phyloP scores from a whole-genome alignment of 2,113 vertebrate species.

The Salvelinus alpinus region DNA sequence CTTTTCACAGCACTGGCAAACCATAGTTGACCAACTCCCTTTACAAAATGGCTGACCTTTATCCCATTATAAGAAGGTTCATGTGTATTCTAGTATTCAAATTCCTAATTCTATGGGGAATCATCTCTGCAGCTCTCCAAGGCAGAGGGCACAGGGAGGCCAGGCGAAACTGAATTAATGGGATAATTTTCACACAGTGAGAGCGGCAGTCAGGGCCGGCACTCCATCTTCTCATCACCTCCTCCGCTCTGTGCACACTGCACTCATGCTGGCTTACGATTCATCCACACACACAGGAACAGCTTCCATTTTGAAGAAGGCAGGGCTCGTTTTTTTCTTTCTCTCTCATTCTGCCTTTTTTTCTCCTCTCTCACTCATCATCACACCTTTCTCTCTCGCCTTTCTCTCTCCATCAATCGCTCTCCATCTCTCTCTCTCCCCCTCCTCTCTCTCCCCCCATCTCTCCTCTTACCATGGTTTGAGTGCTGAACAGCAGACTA shows the following conservation, averaged over 20 bases:
- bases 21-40: too few species aligned
- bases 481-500: slow-evolving; percentile 6
- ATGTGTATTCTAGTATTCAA: not conserved
- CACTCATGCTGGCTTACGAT: slow-evolving; percentile 27
- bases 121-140: slow-evolving; percentile 23
- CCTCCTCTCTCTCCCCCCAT: too few species aligned
- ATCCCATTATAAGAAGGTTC: too few species aligned
- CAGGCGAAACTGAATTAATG: slow-evolving; percentile 55
- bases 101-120: slow-evolving; percentile 10
- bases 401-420: not conserved
- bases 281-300: slow-evolving; percentile 20
- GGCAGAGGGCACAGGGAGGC: slow-evolving; percentile 36
- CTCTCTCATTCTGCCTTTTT: not conserved
- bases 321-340: not conserved
- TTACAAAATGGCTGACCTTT: too few species aligned
- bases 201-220: slow-evolving; percentile 34
- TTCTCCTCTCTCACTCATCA: not conserved
- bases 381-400: not conserved
- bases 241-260: slow-evolving; percentile 6
- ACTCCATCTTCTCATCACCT: slow-evolving; percentile 44
- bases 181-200: slow-evolving; percentile 56
- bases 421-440: not conserved
- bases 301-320: slow-evolving; percentile 32
- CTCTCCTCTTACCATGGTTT: not conserved
- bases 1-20: too few species aligned